phyloP scores from a whole-genome alignment of 2,888 invertebrate species.

The Rhodophaea formosa region DNA sequence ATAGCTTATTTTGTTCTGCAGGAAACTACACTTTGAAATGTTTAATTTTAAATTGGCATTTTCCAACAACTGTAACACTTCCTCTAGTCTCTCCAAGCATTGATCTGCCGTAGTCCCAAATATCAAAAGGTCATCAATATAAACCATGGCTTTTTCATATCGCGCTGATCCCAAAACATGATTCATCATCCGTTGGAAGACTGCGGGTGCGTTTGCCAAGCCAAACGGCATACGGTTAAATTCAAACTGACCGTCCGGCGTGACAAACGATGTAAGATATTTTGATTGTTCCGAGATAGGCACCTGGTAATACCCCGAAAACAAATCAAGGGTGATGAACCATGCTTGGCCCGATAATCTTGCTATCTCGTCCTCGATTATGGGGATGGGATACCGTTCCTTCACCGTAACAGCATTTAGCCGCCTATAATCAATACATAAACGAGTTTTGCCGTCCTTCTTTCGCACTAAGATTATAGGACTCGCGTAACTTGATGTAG shows the following conservation, averaged over 20 bases:
- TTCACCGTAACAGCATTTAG: constrained; percentile 29
- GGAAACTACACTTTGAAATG: constrained; percentile 25
- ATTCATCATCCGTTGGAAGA: constrained; percentile 35
- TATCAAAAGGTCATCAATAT: constrained; percentile 29
- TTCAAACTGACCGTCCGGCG: too few relatives aligned
- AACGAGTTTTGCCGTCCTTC: constrained; percentile 22
- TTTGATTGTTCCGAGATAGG: constrained; percentile 22
- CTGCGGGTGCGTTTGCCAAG: too few relatives aligned
- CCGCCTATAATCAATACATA: constrained; percentile 17
- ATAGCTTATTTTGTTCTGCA: constrained; percentile 15
- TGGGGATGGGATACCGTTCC: constrained; percentile 27
- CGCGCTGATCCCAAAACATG: background rate
- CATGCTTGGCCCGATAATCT: constrained; percentile 25
- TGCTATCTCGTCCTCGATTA: constrained; percentile 28
- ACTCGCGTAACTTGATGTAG: constrained; percentile 26
- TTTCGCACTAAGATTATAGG: constrained; percentile 26
- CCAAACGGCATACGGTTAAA: too few relatives aligned
- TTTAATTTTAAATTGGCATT: constrained; percentile 37
- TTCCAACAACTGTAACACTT: constrained; percentile 29
- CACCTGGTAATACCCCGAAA: constrained; percentile 28
- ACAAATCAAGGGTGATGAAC: constrained; percentile 25
- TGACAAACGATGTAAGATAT: too few relatives aligned
- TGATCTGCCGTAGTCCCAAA: constrained; percentile 15
- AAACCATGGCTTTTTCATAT: constrained; percentile 22
- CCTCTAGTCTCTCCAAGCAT: constrained; percentile 28